These are phyloP conservation scores for Austrolebias charrua DNA, from an alignment of 2,797 vertebrate genomes.

Conservation along the genomic window DNA sequence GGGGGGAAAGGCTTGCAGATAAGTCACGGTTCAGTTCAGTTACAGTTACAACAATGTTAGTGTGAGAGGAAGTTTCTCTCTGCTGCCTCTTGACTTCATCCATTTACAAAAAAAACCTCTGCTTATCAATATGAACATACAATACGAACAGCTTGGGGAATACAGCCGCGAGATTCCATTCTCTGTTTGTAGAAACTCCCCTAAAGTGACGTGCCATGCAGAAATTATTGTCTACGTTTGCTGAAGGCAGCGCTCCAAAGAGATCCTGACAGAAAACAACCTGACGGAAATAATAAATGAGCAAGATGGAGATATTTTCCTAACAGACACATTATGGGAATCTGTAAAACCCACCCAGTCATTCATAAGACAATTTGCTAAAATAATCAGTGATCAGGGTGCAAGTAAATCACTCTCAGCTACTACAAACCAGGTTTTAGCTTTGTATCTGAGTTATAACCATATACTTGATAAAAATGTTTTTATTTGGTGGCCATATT, in stretches of 20 bases:
- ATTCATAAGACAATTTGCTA: no score
- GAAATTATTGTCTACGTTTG: constrained; percentile 34
- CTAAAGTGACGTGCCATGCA: constrained; percentile 43
- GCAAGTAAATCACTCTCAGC: no score
- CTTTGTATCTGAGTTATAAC: no score
- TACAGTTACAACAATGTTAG: constrained; percentile 32
- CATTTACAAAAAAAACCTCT: background rate
- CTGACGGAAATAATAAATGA: constrained; percentile 28
- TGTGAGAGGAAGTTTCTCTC: constrained; percentile 1
- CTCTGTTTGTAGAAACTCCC: constrained; percentile 5
- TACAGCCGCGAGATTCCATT: constrained; percentile 30
- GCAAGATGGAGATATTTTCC: background rate
- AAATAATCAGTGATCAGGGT: no score
- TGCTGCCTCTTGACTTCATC: constrained; percentile 12
- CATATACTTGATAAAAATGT: no score
- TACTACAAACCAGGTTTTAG: no score
- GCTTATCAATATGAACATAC: constrained; percentile 32
- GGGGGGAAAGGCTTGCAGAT: constrained; percentile 19
- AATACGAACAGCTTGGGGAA: constrained; percentile 26
- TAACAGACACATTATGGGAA: no score
- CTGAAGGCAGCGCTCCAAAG: constrained; percentile 7
- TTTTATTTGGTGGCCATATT: no score
- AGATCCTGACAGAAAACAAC: constrained; percentile 33
- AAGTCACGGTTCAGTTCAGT: constrained; percentile 47
- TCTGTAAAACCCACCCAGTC: no score